A percentile compares a stretch with the other conserved stretches of the same genome.
Conservation (phyloP, 2,888 invertebrate genomes). For the Tholera decimalis region DNA sequence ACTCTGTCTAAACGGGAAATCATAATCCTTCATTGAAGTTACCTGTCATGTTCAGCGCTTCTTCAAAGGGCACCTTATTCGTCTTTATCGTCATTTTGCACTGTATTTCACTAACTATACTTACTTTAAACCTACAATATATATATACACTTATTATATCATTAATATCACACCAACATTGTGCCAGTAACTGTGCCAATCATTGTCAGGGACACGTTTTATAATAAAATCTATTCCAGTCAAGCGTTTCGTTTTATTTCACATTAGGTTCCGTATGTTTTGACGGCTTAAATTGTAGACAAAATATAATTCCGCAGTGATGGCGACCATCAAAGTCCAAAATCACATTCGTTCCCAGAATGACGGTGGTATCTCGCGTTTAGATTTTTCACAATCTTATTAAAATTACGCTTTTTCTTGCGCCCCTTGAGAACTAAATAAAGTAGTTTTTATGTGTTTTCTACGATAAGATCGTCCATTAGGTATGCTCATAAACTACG, state of each 20-base stretch:
- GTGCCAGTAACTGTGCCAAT: constrained; percentile 11
- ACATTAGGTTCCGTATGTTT: constrained; percentile 34
- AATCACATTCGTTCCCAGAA: too few relatives aligned
- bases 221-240: constrained; percentile 26
- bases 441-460: background rate
- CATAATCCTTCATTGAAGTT: background rate
- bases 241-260: constrained; percentile 17
- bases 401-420: background rate
- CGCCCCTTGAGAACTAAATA: background rate
- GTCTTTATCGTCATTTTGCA: constrained; percentile 50
- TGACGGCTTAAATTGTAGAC: background rate
- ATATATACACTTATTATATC: background rate
- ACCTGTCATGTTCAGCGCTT: constrained; percentile 52
- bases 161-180: constrained; percentile 25
- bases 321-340: background rate
- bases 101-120: constrained; percentile 27
- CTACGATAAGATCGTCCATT: constrained; percentile 11
- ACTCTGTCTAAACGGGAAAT: too few relatives aligned
- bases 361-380: too few relatives aligned
- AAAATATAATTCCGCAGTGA: background rate
- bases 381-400: too few relatives aligned
- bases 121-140: background rate
- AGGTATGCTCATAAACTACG: background rate
- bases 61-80: constrained; percentile 39
- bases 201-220: constrained; percentile 32